Base-by-base conservation (phyloP, 2,888 invertebrate genomes). In the Myopa testacea region DNA sequence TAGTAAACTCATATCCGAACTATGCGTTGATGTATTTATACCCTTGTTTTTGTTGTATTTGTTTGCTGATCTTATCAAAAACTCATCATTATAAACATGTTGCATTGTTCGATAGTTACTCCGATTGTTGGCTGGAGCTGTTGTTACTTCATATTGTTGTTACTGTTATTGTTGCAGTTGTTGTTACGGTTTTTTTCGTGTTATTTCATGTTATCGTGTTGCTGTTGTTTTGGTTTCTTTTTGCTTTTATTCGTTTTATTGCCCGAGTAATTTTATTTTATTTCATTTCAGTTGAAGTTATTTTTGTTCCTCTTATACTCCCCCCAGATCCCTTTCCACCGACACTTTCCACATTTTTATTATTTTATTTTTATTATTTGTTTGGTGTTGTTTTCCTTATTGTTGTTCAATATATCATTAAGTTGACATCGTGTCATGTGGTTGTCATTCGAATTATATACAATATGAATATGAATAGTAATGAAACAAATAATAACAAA, bases 341-440 rank as follows among this genome's bases (percentile, higher is more conserved):
- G 1, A 1, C 45, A 0, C 45, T 45, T 10, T 10, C 45, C 55
- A 55, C 1, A 55, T 8, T 12, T 12, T 19, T 70, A 38, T n/a
- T 38, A 68, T 50, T 14, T 50, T 50, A 55, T 55, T 55, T 16
- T 55, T 55, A 16, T 55, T 16, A n/a, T 55, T 55, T 4, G 5
- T 14, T 73, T 63, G 62, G 19, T 16, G 62, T 73, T 65, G 37
- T 63, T 60, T 8, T 19, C 19, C 4, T 7, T 74, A 45, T 34
- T 67, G 5, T 75, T 65, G 50, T 67, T 62, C 50, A 16, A 40
- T 70, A 38, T 67, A 72, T 77, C 65, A 73, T 77, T 73, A 68
- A 77, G 26, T 71, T 72, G 73, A 77, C 73, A 68, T 76, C 65
- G 63, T 76, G 71, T 70, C 63, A 63, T 76, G 70, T 71, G 67